phyloP scores from a whole-genome alignment of 2,113 vertebrate species.

The Ellobius talpinus region DNA sequence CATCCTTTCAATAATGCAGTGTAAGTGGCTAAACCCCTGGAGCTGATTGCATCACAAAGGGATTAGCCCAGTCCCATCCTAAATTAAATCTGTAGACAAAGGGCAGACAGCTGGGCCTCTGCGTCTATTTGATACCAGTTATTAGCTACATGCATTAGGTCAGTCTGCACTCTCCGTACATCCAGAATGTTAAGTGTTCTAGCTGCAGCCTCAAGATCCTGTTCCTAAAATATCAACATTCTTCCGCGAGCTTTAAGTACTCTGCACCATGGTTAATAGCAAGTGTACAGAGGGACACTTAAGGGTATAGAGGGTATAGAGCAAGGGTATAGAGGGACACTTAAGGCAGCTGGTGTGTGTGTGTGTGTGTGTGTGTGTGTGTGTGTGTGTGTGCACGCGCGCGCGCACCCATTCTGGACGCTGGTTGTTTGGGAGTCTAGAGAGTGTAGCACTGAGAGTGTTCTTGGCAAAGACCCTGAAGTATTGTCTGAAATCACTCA shows the following conservation, averaged over 20 bases:
- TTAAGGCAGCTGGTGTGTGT: background rate
- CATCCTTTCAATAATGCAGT: constrained; percentile 70
- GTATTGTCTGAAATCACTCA: background rate
- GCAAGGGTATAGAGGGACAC: background rate
- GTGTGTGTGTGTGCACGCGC: no score
- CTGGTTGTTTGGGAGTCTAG: background rate
- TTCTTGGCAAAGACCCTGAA: background rate
- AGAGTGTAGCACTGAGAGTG: background rate
- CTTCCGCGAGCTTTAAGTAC: background rate
- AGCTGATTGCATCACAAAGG: constrained; percentile 72
- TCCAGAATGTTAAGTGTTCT: background rate
- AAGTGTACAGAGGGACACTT: background rate
- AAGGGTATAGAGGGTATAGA: no score
- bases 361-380: background rate
- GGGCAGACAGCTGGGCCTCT: constrained; percentile 49
- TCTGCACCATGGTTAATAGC: constrained; percentile 9
- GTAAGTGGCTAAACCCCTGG: constrained; percentile 58
- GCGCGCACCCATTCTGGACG: background rate
- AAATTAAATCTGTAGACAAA: constrained; percentile 68
- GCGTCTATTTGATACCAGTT: constrained; percentile 31
- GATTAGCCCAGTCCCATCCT: constrained; percentile 53
- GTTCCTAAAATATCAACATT: constrained; percentile 46
- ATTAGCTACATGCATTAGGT: constrained; percentile 1
- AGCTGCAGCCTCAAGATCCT: constrained; percentile 20
- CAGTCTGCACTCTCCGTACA: background rate